Evolutionary conservation across 30 jellyfish, hydroid and myxozoan species (phyloP), one percentile per base, ranked within the genome.

Genomic region (Hydractinia symbiolongicarpus): DNA sequence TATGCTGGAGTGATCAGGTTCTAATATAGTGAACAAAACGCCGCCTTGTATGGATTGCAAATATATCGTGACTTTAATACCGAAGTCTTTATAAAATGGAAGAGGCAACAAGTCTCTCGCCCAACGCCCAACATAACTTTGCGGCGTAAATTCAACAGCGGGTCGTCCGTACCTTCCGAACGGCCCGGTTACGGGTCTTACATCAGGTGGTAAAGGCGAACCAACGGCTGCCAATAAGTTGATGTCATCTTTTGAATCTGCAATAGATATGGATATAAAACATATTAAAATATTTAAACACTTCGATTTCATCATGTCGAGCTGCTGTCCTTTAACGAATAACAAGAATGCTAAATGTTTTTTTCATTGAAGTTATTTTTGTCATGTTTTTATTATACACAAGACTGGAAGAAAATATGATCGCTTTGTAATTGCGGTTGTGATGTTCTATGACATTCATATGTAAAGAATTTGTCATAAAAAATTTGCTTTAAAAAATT

Each of bases 181-280:
- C 30, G 97, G 97, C 40, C 97, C 97, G 40, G 89, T 72, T 21
- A 90, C 93, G 11, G 95, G 88, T 5, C 81, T 11, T 4, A 90
- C 95, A 82, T 90, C 93, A 13, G 68, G 53, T 49, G 96, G 96
- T n/a, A 90, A 66, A 4, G 97, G 97, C 57, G 97, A 84, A 9
- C 97, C 97, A 81, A 90, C 95, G n/a, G 97, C 97, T 5, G 81
- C 69, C 77, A 90, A 64, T 44, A 90, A 79, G 74, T 90, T 90
- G 68, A 90, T 83, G 51, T 89, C 96, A 8, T 54, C 81, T 64
- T 79, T 57, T 10, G 72, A 51, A 73, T 85, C 97, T 81, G 86
- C 40, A 64, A 80, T 17, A 75, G 16, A 77, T 0, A 75, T 9
- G 83, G 19, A 68, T 11, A 68, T 1, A 20, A 30, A 58, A 30